phyloP scores from a whole-genome alignment of 2,888 invertebrate species.

The Tupiocoris notatus region DNA sequence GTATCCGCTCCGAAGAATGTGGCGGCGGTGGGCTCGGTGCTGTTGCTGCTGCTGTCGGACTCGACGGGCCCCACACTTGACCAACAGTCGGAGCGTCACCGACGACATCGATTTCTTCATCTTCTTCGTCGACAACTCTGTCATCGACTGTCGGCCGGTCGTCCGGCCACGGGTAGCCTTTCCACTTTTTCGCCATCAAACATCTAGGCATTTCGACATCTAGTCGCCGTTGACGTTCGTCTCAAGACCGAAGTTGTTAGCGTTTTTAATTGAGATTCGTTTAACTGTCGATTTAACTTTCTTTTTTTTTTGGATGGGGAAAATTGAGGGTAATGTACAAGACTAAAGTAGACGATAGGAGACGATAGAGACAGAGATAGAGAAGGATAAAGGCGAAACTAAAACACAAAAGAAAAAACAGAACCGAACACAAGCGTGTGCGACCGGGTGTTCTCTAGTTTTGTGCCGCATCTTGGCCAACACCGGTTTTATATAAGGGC shows the following conservation, averaged over 20 bases:
- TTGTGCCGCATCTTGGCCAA: constrained; percentile 51
- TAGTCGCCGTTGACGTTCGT: constrained; percentile 4
- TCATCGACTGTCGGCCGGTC: constrained; percentile 50
- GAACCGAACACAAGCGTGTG: constrained; percentile 48
- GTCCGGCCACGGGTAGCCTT: constrained; percentile 74
- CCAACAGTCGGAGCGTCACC: constrained; percentile 52
- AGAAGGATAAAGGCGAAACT: constrained; percentile 47
- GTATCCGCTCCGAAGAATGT: constrained; percentile 50
- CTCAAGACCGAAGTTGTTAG: not conserved
- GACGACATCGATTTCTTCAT: constrained; percentile 84
- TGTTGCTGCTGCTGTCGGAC: constrained; percentile 67
- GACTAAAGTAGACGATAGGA: constrained; percentile 36
- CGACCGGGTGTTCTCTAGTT: constrained; percentile 51
- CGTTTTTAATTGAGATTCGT: no score
- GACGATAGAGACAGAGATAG: constrained; percentile 43
- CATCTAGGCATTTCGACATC: constrained; percentile 83
- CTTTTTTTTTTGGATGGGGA: constrained; percentile 6
- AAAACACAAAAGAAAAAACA: constrained; percentile 50
- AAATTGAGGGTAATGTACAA: not conserved
- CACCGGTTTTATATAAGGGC: constrained; percentile 45
- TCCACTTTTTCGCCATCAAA: constrained; percentile 95
- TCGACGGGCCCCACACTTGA: constrained; percentile 48
- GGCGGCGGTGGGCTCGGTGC: constrained; percentile 56
- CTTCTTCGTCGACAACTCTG: constrained; percentile 52
- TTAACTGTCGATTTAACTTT: no score